These are phyloP conservation scores for Panurus biarmicus DNA, from an alignment of 2,113 vertebrate genomes.

Conservation along the genomic window DNA sequence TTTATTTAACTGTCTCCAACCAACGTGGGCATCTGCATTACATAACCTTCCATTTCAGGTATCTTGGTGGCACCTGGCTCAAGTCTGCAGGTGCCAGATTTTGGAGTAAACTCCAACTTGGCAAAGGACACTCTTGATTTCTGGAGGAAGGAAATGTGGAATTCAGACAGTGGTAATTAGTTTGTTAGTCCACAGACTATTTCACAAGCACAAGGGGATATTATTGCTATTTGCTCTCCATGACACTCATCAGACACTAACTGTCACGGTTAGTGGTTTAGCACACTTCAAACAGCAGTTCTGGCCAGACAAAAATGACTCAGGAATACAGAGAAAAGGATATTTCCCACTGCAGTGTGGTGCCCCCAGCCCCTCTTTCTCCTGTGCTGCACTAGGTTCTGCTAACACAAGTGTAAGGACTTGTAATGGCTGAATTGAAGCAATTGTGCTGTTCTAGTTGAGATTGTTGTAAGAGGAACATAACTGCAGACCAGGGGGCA, in stretches of 20 bases:
- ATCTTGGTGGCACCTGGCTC: background rate
- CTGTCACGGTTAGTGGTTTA: background rate
- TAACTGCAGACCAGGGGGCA: too few species aligned
- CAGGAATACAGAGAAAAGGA: background rate
- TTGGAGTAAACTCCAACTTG: background rate
- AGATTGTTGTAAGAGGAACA: background rate
- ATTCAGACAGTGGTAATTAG: constrained; percentile 20
- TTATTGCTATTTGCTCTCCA: background rate
- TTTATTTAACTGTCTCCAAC: background rate
- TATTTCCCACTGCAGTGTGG: background rate
- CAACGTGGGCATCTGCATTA: background rate
- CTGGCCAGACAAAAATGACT: background rate
- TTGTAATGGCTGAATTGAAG: background rate
- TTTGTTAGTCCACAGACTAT: constrained; percentile 32
- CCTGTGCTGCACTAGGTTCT: background rate
- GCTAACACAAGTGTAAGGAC: background rate
- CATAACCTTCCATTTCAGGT: background rate
- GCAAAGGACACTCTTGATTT: background rate
- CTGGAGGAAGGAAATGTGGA: constrained; percentile 7
- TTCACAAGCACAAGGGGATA: constrained; percentile 43
- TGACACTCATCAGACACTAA: background rate
- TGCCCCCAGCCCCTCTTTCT: background rate
- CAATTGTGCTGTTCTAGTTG: background rate
- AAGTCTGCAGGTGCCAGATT: background rate
- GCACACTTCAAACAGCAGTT: background rate